Conservation (phyloP, 2,113 vertebrate species). For the Catharus minimus region DNA sequence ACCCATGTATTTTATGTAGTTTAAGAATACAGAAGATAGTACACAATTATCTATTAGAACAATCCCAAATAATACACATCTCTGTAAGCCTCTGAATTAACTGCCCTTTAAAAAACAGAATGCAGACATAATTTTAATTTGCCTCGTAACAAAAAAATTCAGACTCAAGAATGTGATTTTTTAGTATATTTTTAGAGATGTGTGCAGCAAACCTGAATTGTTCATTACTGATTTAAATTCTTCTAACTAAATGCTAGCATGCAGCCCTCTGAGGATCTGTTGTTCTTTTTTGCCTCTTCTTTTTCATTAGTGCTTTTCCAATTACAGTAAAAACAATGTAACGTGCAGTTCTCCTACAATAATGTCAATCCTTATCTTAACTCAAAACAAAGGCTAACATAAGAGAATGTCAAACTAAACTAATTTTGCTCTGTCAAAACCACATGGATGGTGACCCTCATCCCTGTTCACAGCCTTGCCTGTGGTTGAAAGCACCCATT, state of each 20-base stretch:
- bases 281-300: constrained; percentile 16
- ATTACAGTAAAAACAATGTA: not conserved
- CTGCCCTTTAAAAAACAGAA: not conserved
- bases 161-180: not conserved
- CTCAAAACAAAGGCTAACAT: not conserved
- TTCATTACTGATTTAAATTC: constrained; percentile 45
- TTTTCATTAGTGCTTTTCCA: not conserved
- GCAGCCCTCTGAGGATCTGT: constrained; percentile 1
- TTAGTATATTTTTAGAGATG: not conserved
- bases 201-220: not conserved
- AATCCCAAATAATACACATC: not conserved
- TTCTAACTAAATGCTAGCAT: not conserved
- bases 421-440: not conserved
- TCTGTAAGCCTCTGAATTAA: not conserved
- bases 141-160: not conserved
- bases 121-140: not conserved
- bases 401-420: not conserved
- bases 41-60: not conserved
- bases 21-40: not conserved
- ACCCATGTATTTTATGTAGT: not conserved
- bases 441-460: not conserved
- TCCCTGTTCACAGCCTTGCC: not conserved
- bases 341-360: constrained; percentile 4
- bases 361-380: not conserved
- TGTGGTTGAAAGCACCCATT: not conserved